A percentile compares a stretch with the other conserved stretches of the same genome.
Evolutionary conservation across 2,113 vertebrate genomes (phyloP).

Genomic region (Microcebus lehilahytsara): DNA sequence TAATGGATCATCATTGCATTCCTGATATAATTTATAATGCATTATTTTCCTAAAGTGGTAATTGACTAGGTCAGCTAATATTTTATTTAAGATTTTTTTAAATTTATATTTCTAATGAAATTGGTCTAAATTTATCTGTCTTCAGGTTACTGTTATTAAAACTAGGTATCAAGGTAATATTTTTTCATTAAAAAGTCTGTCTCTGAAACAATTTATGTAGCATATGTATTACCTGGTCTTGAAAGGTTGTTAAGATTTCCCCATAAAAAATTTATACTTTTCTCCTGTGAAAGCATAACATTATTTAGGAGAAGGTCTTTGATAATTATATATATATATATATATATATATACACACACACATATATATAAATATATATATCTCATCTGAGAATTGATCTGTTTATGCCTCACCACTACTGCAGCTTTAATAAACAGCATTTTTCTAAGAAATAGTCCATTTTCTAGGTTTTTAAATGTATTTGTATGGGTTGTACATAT

Average conservation of each 20-base stretch:
- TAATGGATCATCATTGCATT: not conserved
- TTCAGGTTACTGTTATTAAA: not conserved
- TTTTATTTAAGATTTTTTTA: not conserved
- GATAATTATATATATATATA: not conserved
- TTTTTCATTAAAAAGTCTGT: not conserved
- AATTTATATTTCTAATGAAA: not conserved
- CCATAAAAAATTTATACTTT: not conserved
- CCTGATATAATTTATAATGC: not conserved
- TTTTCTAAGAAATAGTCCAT: not conserved
- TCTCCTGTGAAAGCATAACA: no score
- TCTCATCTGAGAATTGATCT: not conserved
- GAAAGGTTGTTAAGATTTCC: not conserved
- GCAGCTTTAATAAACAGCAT: not conserved
- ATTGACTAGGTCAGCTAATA: not conserved
- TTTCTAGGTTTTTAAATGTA: not conserved
- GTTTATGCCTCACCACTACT: not conserved
- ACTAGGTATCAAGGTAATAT: not conserved
- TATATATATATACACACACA: no score
- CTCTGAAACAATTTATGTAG: not conserved
- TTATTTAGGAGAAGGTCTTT: not conserved
- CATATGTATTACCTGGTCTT: not conserved
- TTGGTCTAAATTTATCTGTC: not conserved
- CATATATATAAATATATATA: not conserved
- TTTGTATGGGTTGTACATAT: not conserved
- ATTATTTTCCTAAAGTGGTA: not conserved